Evolutionary conservation across 2,888 invertebrate species (phyloP), one percentile per base, ranked within the genome.

Genomic region (Tiliacea aurago): DNA sequence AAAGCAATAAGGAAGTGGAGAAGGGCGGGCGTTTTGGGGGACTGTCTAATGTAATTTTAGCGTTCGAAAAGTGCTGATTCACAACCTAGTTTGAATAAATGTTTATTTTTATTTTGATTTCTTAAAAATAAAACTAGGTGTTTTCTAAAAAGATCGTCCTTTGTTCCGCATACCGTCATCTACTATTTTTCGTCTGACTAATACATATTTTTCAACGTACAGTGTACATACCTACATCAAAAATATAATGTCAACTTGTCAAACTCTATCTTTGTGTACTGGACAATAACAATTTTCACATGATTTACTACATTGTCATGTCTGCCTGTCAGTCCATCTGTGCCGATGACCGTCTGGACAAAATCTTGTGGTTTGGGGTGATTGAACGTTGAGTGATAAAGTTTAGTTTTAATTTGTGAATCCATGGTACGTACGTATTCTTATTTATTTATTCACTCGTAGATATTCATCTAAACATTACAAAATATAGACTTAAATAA

Each of bases 251-350:
- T 65, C 64, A 65, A 49, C 20, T 23, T 77, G 68, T 77, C 70
- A 55, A 53, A 20, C 11, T 33, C 47, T 53, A 81, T 78, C 73
- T 70, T 9, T 43, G 15, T 15, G 13, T 18, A 13, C 23, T n/a
- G 53, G 64, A 68, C 68, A 65, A 70, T 49, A 73, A 73, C 64
- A 70, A 43, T 20, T 23, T 43, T 13, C 33, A 33, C 28, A 69
- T 75, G 65, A 62, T 63, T 80, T 73, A 73, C 49, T 33, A n/a
- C 15, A 53, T 76, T 28, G 70, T 41, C 45, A 66, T 67, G 45
- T 61, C 33, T 1, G 7, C 9, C 11, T 51, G 49, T 62, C 59
- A 45, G 37, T 28, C 15, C 43, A 20, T 56, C 47, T 55, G 55
- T 64, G 72, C 33, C 63, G 56, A 53, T 59, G 71, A 71, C 71